A percentile compares a stretch with the other conserved stretches of the same genome.
Conservation (phyloP, 1,140 invertebrate species). For the Orius insidiosus region DNA sequence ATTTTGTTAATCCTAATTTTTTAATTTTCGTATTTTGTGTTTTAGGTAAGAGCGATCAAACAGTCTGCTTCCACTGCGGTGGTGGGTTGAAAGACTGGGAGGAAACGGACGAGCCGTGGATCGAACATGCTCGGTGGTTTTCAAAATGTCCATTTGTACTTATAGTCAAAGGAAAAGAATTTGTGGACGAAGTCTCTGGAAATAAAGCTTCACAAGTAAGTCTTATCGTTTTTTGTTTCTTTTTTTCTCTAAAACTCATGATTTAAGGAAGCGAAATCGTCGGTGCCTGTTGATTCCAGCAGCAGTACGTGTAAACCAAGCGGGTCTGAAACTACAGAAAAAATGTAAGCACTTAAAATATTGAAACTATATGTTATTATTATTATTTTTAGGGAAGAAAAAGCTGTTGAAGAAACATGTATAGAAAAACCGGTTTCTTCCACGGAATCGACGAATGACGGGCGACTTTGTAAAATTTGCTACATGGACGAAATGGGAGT, state of each 20-base stretch:
- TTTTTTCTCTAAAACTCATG: background rate
- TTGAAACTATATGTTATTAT: background rate
- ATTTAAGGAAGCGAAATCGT: background rate
- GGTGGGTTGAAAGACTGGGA: constrained; percentile 78
- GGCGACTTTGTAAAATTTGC: constrained; percentile 44
- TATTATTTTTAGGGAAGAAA: constrained; percentile 6
- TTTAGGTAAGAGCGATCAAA: constrained; percentile 51
- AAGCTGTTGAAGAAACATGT: constrained; percentile 2
- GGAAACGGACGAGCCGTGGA: constrained; percentile 66
- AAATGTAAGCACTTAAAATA: background rate
- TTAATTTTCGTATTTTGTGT: constrained; percentile 13
- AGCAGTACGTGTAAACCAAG: background rate
- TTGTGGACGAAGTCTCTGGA: constrained; percentile 34
- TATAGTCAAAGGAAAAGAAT: constrained; percentile 54
- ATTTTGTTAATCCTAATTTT: no score
- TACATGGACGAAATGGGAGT: constrained; percentile 63
- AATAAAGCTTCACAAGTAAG: constrained; percentile 26
- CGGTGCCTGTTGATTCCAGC: background rate
- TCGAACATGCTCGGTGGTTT: constrained; percentile 75
- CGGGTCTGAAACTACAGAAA: background rate
- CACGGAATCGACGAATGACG: background rate
- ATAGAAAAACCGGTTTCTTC: background rate
- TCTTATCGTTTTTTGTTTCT: background rate
- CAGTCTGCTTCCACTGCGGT: constrained; percentile 71
- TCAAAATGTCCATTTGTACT: constrained; percentile 55